A percentile compares a stretch with the other conserved stretches of the same genome.
phyloP scores from a whole-genome alignment of 2,113 vertebrate species.

The Pteruthius melanotis region DNA sequence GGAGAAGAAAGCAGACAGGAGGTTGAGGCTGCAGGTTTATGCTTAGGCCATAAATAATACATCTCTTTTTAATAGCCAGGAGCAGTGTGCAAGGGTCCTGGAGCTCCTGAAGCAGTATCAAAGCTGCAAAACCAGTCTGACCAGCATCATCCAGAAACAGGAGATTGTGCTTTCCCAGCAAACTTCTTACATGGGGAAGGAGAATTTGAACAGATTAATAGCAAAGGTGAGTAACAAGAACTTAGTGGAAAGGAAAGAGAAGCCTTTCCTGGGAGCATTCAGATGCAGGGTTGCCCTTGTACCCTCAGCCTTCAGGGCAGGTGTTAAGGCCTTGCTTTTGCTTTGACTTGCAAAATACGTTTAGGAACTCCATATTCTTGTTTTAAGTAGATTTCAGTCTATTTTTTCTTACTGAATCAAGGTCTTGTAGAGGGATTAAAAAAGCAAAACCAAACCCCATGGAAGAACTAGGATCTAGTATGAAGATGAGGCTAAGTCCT shows the following conservation, averaged over 20 bases:
- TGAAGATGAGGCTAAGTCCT: background rate
- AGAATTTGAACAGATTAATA: slow-evolving; percentile 86
- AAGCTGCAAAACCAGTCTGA: slow-evolving; percentile 78
- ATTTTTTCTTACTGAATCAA: background rate
- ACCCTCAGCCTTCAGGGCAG: background rate
- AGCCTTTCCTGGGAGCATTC: background rate
- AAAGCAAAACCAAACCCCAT: background rate
- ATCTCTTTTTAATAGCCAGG: slow-evolving; percentile 71
- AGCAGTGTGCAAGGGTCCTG: slow-evolving; percentile 80
- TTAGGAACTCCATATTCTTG: background rate
- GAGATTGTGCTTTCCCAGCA: slow-evolving; percentile 82
- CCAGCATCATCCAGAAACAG: slow-evolving; percentile 83
- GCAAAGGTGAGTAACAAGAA: slow-evolving; percentile 75
- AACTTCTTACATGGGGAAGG: slow-evolving; percentile 90
- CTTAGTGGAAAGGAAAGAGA: background rate
- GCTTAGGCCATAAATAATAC: background rate
- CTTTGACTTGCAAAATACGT: background rate
- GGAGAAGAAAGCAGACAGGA: background rate
- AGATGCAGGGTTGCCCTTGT: background rate
- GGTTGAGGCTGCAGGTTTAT: background rate
- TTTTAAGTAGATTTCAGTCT: background rate
- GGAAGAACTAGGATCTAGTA: background rate
- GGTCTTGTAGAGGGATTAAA: background rate
- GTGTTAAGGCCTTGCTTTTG: background rate
- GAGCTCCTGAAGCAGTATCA: slow-evolving; percentile 91